phyloP scores from a whole-genome alignment of 2,888 invertebrate genomes.

The Artemia sinica region DNA sequence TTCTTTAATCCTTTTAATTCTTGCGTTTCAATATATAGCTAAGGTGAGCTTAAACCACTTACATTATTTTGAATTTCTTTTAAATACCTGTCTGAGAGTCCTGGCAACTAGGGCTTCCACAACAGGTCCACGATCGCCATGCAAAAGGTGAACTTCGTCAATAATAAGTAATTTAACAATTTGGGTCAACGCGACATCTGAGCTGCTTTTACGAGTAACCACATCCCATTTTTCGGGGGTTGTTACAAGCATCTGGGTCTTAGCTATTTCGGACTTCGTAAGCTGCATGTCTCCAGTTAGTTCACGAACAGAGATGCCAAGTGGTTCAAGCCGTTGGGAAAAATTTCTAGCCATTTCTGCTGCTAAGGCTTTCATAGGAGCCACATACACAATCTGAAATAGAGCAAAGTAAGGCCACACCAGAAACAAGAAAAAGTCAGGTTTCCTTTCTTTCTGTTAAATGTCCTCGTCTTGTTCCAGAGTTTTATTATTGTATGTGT shows the following conservation, averaged over 20 bases:
- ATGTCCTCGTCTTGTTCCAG: too few species aligned
- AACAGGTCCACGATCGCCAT: constrained; percentile 91
- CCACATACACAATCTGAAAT: constrained; percentile 80
- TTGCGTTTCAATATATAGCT: too few species aligned
- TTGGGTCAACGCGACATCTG: constrained; percentile 71
- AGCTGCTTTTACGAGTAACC: constrained; percentile 80
- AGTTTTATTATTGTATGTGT: too few species aligned
- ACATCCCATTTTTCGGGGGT: constrained; percentile 99
- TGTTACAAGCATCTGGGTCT: constrained; percentile 93
- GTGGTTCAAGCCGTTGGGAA: constrained; percentile 52
- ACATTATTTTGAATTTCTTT: too few species aligned
- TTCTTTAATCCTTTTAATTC: too few species aligned
- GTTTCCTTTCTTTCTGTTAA: too few species aligned
- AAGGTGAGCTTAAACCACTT: too few species aligned
- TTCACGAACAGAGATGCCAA: constrained; percentile 72
- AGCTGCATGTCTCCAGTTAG: constrained; percentile 96
- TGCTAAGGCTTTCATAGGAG: constrained; percentile 98
- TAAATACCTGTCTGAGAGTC: constrained; percentile 58
- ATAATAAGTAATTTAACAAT: constrained; percentile 83
- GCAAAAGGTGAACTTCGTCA: constrained; percentile 89
- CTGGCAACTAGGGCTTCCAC: constrained; percentile 92
- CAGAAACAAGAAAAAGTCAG: constrained; percentile 16
- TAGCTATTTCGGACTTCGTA: constrained; percentile 75
- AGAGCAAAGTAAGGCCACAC: neutral
- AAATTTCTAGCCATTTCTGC: constrained; percentile 96